These are phyloP conservation scores for Hemibagrus wyckioides DNA, from an alignment of 2,113 vertebrate species.

Conservation along the genomic window DNA sequence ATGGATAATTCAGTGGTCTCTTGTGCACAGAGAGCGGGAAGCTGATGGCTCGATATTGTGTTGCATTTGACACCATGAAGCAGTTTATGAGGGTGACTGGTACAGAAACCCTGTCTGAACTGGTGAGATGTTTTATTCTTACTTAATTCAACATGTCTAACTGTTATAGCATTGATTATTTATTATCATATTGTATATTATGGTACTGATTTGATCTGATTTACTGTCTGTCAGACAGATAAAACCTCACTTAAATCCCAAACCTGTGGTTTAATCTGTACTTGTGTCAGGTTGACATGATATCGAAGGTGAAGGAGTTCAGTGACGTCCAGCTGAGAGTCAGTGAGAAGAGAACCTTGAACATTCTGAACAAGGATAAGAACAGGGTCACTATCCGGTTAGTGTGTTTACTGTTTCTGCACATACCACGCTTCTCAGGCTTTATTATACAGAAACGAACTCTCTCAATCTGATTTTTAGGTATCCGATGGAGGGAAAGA, in stretches of 20 bases:
- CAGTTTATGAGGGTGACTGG: conserved; percentile 83
- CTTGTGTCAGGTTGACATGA: conserved; percentile 79
- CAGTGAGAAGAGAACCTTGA: conserved; percentile 89
- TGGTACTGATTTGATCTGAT: no score
- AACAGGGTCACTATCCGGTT: conserved; percentile 90
- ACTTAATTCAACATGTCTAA: neutral
- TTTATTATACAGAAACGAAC: neutral
- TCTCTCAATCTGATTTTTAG: conserved; percentile 62
- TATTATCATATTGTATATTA: neutral
- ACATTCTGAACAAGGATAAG: conserved; percentile 89
- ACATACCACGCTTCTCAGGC: neutral
- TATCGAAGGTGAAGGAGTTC: conserved; percentile 88
- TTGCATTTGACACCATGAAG: conserved; percentile 94
- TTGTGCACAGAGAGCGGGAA: conserved; percentile 81
- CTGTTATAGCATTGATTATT: neutral
- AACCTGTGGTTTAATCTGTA: neutral
- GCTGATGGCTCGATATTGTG: conserved; percentile 92
- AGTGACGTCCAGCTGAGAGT: conserved; percentile 85
- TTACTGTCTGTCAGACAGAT: neutral
- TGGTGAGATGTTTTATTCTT: conserved; percentile 76
- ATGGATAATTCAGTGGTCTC: neutral
- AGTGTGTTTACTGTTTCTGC: conserved; percentile 22
- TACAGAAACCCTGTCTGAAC: conserved; percentile 84
- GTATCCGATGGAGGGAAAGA: conserved; percentile 93
- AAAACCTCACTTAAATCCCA: neutral